These are phyloP conservation scores for Limnothrissa miodon DNA, from an alignment of 2,113 vertebrate species.

Conservation along the genomic window DNA sequence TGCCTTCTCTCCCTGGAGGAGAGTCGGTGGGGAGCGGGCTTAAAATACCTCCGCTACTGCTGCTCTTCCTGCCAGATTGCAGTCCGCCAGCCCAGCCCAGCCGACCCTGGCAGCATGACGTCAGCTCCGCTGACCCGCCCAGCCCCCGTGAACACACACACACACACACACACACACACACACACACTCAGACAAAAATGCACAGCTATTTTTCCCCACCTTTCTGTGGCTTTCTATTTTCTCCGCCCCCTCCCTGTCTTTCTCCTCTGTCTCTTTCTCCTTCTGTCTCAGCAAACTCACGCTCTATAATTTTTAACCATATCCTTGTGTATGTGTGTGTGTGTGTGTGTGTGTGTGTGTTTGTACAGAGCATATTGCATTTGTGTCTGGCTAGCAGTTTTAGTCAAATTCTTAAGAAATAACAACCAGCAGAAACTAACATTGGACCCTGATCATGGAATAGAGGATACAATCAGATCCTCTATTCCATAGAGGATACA, in stretches of 20 bases:
- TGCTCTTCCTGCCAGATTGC: constrained; percentile 29
- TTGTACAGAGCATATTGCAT: background rate
- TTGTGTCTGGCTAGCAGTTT: background rate
- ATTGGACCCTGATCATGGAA: background rate
- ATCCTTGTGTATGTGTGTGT: constrained; percentile 1
- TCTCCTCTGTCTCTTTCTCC: background rate
- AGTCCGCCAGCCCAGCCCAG: too few relatives aligned
- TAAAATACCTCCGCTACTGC: constrained; percentile 58
- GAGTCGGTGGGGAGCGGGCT: constrained; percentile 47
- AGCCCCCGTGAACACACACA: background rate
- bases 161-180: background rate
- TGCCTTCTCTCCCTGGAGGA: constrained; percentile 42
- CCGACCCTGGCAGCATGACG: background rate
- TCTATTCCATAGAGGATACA: too few relatives aligned
- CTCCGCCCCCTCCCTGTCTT: background rate
- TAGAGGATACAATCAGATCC: too few relatives aligned
- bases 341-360: constrained; percentile 11
- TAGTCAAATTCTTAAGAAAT: background rate
- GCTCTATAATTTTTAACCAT: constrained; percentile 6
- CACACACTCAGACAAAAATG: background rate
- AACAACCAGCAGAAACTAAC: background rate
- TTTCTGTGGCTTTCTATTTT: constrained; percentile 5
- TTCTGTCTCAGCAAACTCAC: background rate
- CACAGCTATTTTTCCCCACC: background rate
- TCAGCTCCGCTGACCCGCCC: constrained; percentile 1